These are phyloP conservation scores for Lepidochitona cinerea DNA, from an alignment of 2,888 invertebrate genomes.

Conservation along the genomic window DNA sequence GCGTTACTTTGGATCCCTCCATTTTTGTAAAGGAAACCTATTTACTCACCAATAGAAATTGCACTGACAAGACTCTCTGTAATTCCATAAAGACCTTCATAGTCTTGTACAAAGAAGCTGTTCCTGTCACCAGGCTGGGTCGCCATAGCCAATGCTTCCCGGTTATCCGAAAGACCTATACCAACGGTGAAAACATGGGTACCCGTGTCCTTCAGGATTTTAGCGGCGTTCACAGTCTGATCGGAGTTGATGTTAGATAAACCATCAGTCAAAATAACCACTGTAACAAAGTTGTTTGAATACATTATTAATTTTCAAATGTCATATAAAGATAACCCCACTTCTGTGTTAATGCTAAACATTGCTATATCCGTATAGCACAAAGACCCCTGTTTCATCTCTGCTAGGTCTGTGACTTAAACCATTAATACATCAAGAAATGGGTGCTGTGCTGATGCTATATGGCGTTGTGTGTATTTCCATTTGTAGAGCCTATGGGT, in stretches of 20 bases:
- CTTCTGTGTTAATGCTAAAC: too few species aligned
- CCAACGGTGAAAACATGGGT: conserved; percentile 56
- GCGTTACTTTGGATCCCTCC: too few species aligned
- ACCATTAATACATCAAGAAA: too few species aligned
- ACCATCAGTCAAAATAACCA: conserved; percentile 56
- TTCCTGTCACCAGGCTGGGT: conserved; percentile 46
- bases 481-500: too few species aligned
- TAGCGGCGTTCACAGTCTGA: conserved; percentile 53
- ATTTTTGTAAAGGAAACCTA: too few species aligned
- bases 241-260: conserved; percentile 53
- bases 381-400: too few species aligned
- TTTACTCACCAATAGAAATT: conserved; percentile 47
- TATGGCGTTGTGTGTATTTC: too few species aligned
- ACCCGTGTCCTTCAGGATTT: conserved; percentile 45
- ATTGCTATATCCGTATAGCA: too few species aligned
- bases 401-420: too few species aligned
- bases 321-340: too few species aligned
- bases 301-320: too few species aligned
- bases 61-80: conserved; percentile 42
- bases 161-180: conserved; percentile 40
- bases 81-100: conserved; percentile 40
- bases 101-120: conserved; percentile 51
- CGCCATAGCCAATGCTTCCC: conserved; percentile 48
- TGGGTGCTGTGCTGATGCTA: too few species aligned
- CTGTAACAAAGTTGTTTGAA: neutral